Percentiles rank a stretch among this genome's conserved stretches.
These are phyloP conservation scores for Orbicella faveolata DNA, from an alignment of 64 coral and sea anemone species.

Conservation along the genomic window DNA sequence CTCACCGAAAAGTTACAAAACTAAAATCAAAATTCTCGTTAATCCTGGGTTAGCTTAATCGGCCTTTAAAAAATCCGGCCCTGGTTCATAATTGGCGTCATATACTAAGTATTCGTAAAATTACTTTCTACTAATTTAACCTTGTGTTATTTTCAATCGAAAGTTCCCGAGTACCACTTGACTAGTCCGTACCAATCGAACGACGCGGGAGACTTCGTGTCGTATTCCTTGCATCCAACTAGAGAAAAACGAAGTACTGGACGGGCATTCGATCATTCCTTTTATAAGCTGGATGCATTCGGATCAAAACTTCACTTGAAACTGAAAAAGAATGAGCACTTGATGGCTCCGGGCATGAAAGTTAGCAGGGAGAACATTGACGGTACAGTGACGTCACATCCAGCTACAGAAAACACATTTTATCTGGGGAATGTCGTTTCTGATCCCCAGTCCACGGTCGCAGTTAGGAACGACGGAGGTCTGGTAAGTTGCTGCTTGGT, in stretches of 20 bases:
- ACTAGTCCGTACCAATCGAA: conserved; percentile 42
- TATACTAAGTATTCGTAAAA: too few relatives aligned
- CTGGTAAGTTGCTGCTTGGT: conserved; percentile 31
- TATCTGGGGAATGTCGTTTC: conserved; percentile 51
- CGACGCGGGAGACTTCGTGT: conserved; percentile 19
- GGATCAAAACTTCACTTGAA: conserved; percentile 44
- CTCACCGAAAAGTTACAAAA: too few relatives aligned
- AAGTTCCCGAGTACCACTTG: conserved; percentile 66
- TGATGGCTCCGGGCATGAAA: background rate
- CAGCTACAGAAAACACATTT: conserved; percentile 8
- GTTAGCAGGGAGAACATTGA: conserved; percentile 9
- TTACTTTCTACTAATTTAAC: background rate
- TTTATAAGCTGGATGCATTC: conserved; percentile 40
- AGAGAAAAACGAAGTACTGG: conserved; percentile 9
- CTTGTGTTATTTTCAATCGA: background rate
- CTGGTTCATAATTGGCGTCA: too few relatives aligned
- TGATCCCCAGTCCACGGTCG: conserved; percentile 45
- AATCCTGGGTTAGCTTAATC: too few relatives aligned
- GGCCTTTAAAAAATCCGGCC: too few relatives aligned
- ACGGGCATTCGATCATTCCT: background rate
- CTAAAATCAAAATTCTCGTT: too few relatives aligned
- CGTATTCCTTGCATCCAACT: conserved; percentile 22
- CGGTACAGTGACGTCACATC: background rate
- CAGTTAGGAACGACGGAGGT: conserved; percentile 31
- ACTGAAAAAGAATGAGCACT: conserved; percentile 34